phyloP scores from a whole-genome alignment of 2,888 invertebrate species.

The Steinernema scapterisci region DNA sequence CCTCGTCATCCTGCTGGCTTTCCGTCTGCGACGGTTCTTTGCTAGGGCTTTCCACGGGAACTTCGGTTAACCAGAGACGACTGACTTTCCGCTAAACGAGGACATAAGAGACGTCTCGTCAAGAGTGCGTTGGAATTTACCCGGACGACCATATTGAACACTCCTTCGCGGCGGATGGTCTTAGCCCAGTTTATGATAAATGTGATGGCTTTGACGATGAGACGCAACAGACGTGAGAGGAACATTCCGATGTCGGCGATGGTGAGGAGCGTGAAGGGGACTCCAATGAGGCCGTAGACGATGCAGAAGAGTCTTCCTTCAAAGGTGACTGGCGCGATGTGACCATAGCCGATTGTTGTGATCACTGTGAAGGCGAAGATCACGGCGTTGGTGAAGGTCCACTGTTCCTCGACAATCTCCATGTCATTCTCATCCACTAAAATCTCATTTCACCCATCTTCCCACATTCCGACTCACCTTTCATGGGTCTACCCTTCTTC shows the following conservation, averaged over 20 bases:
- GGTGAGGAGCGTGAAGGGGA: constrained; percentile 62
- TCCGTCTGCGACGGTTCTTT: not conserved
- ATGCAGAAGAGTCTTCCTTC: constrained; percentile 60
- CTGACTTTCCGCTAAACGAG: constrained; percentile 8
- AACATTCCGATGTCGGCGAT: constrained; percentile 65
- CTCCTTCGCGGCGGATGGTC: not conserved
- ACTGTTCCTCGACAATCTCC: constrained; percentile 44
- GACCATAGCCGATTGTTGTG: constrained; percentile 65
- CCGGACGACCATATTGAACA: not conserved
- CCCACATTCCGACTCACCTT: constrained; percentile 5
- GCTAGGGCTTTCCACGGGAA: not conserved
- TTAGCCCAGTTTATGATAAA: not conserved
- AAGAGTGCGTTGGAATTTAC: not conserved
- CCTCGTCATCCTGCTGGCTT: not conserved
- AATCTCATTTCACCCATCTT: no score
- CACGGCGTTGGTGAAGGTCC: constrained; percentile 60
- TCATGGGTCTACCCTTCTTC: not conserved
- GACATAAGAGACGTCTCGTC: no score
- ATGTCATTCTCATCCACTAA: not conserved
- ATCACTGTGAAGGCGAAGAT: constrained; percentile 65
- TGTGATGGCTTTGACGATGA: not conserved
- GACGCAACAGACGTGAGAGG: constrained; percentile 36
- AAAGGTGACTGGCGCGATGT: constrained; percentile 60
- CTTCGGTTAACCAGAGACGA: constrained; percentile 5
- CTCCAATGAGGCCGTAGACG: constrained; percentile 62